Conservation (phyloP, 2,797 vertebrate species). For the Paedocypris micromegethes region DNA sequence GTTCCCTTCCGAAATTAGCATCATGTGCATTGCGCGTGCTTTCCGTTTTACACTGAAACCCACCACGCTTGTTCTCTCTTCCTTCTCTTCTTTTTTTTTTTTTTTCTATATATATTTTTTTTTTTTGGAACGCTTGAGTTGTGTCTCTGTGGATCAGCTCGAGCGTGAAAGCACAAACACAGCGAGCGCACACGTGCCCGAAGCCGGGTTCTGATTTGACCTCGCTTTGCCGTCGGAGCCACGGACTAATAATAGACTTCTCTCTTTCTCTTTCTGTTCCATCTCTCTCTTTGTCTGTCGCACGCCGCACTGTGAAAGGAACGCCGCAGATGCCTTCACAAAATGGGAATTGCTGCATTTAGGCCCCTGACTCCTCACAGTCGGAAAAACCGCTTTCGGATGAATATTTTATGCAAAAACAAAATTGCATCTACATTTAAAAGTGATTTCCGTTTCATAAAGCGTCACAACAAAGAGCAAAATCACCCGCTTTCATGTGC, state of each 20-base stretch:
- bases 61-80: constrained; percentile 5
- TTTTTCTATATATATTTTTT: constrained; percentile 4
- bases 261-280: constrained; percentile 14
- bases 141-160: constrained; percentile 27
- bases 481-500: no score
- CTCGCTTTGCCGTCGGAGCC: constrained; percentile 35
- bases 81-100: constrained; percentile 10
- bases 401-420: no score
- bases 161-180: constrained; percentile 31
- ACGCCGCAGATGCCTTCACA: neutral
- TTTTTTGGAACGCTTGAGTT: constrained; percentile 1
- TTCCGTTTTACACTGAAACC: constrained; percentile 14
- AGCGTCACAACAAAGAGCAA: no score
- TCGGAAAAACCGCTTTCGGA: no score
- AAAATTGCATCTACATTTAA: no score
- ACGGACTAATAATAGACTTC: constrained; percentile 36
- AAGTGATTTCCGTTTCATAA: no score
- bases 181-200: constrained; percentile 28
- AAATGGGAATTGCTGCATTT: neutral
- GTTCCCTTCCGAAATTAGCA: constrained; percentile 6
- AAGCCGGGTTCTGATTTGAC: constrained; percentile 36
- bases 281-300: constrained; percentile 21
- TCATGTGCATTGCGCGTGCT: constrained; percentile 14
- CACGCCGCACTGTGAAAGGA: constrained; percentile 46
- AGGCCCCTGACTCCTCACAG: no score